phyloP scores from a whole-genome alignment of 2,888 invertebrate species.

The Drosophila kuntzei region DNA sequence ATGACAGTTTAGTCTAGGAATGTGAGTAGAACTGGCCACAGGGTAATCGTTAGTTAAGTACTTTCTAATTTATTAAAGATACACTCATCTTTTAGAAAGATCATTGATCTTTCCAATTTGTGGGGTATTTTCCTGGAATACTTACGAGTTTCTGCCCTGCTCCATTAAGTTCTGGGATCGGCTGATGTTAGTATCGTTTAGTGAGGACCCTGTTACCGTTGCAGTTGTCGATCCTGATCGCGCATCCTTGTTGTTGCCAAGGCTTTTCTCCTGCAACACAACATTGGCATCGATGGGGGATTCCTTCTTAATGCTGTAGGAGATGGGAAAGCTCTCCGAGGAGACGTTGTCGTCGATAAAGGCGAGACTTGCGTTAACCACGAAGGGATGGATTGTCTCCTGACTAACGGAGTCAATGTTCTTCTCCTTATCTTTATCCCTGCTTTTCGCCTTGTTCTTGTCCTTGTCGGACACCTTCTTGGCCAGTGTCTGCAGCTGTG shows the following conservation, averaged over 20 bases:
- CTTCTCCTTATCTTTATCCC: slow-evolving; percentile 12
- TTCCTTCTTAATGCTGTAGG: slow-evolving; percentile 60
- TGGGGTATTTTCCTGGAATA: background rate
- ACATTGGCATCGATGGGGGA: slow-evolving; percentile 64
- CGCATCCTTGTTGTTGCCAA: background rate
- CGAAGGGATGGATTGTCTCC: slow-evolving; percentile 62
- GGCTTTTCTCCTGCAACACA: slow-evolving; percentile 44
- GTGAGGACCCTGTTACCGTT: background rate
- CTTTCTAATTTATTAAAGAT: too few relatives aligned
- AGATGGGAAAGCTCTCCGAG: slow-evolving; percentile 78
- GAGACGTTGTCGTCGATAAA: slow-evolving; percentile 84
- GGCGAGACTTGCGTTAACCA: slow-evolving; percentile 79
- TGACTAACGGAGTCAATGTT: slow-evolving; percentile 10
- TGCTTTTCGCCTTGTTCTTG: background rate
- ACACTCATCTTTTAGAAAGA: too few relatives aligned
- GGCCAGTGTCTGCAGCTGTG: slow-evolving; percentile 5
- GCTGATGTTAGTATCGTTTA: slow-evolving; percentile 7
- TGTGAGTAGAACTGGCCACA: too few relatives aligned
- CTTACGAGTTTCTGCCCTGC: slow-evolving; percentile 41
- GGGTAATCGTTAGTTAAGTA: too few relatives aligned
- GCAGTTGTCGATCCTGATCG: background rate
- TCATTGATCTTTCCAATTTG: background rate
- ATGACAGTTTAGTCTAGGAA: too few relatives aligned
- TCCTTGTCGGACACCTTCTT: slow-evolving; percentile 13
- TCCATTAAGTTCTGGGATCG: slow-evolving; percentile 43